These are phyloP conservation scores for Turritopsis dohrnii DNA, from an alignment of 30 jellyfish, hydroid and myxozoan genomes.

Conservation along the genomic window DNA sequence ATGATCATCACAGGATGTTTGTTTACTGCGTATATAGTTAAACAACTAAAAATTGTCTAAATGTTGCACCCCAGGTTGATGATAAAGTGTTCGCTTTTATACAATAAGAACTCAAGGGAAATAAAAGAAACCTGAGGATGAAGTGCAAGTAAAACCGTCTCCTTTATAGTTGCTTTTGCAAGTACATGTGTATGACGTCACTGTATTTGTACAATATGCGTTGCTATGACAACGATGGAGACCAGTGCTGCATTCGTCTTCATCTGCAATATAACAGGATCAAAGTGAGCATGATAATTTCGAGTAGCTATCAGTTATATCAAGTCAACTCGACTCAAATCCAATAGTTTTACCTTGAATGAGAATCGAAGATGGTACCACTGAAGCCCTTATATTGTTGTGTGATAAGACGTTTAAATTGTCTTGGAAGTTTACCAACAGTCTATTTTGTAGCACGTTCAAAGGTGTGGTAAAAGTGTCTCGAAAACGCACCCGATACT, in stretches of 20 bases:
- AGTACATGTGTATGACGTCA: conserved; percentile 7
- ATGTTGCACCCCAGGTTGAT: too few relatives aligned
- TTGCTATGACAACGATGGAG: conserved; percentile 8
- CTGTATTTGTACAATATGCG: conserved; percentile 10
- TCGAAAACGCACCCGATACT: background rate
- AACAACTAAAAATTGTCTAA: too few relatives aligned
- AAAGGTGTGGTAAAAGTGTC: background rate
- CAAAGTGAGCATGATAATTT: too few relatives aligned
- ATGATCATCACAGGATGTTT: too few relatives aligned
- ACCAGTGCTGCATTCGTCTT: conserved; percentile 29
- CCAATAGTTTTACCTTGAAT: background rate
- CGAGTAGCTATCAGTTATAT: too few relatives aligned
- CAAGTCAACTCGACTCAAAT: too few relatives aligned
- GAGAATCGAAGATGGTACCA: background rate
- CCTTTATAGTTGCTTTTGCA: conserved; percentile 20
- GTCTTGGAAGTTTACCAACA: background rate
- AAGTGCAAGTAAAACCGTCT: conserved; percentile 3
- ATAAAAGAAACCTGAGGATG: background rate
- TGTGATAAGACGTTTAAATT: background rate
- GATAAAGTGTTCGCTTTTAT: too few relatives aligned
- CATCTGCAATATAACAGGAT: conserved; percentile 4
- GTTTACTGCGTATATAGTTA: too few relatives aligned
- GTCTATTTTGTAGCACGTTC: background rate
- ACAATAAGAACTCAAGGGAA: too few relatives aligned
- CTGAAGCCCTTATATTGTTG: background rate